Evolutionary conservation across 2,888 invertebrate species (phyloP).

Genomic region (Nowickia ferox): DNA sequence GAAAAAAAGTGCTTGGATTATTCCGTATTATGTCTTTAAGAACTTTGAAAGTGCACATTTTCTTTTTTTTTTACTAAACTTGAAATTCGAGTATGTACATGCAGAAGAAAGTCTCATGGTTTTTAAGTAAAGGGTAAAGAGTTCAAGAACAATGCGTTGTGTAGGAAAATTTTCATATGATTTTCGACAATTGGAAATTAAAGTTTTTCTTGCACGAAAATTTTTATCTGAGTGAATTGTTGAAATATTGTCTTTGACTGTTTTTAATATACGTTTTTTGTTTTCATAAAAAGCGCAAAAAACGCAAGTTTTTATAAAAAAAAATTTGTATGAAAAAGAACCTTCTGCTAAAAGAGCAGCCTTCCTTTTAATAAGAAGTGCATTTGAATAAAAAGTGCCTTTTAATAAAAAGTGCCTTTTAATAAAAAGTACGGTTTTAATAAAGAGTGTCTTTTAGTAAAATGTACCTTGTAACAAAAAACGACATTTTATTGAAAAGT

Average conservation of each 20-base stretch:
- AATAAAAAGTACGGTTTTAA: not conserved
- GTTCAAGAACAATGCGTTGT: not conserved
- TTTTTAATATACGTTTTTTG: no score
- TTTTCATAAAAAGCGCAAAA: no score
- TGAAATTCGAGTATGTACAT: not conserved
- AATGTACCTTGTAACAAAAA: not conserved
- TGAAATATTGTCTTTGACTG: no score
- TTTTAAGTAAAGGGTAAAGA: not conserved
- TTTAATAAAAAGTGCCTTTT: not conserved
- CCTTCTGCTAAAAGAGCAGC: no score
- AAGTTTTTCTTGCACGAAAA: not conserved
- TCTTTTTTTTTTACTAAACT: not conserved
- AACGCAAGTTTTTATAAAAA: no score
- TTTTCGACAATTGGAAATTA: not conserved
- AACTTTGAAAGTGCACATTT: not conserved
- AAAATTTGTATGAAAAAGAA: no score
- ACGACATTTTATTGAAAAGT: not conserved
- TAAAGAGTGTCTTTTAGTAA: not conserved
- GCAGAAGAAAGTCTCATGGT: not conserved
- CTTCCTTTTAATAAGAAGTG: no score
- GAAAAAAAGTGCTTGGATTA: constrained; percentile 22
- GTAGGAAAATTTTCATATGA: not conserved
- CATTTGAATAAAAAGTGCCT: not conserved
- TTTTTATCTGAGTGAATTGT: not conserved
- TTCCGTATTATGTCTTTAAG: constrained; percentile 22